Base-by-base conservation (phyloP, 2,113 vertebrate genomes). In the Phyllostomus discolor region DNA sequence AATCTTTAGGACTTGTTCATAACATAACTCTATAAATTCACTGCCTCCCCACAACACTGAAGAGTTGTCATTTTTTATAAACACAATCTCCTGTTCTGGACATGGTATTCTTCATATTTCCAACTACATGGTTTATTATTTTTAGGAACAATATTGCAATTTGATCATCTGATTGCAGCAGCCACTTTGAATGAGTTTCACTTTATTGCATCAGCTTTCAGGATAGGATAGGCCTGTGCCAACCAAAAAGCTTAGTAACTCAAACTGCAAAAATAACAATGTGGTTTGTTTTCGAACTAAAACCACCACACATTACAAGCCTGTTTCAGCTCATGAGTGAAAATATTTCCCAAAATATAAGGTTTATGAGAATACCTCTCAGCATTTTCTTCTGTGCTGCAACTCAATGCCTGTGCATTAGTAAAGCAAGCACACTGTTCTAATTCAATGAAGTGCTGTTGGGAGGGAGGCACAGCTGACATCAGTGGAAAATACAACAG, bases 171-270 rank as follows among this genome's bases (percentile, higher is more conserved):
- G 91, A 86, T 87, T 76, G 62, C 85, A 31, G 35, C 9, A 20
- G 87, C 33, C 50, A 22, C 28, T 66, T 17, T 79, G 54, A 38
- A 1, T 22, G 72, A 76, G 20, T 96, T 97, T 76, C 85, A 50
- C 43, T 75, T 48, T 28, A 76, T 94, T 96, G 88, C 96, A 95
- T 98, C 96, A 97, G 92, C 86, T 80, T 20, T n/a, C 6, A 46
- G 52, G 28, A 1, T 24, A 88, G 54, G 52, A 4, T 3, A 43
- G 64, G 38, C 48, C 76, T 26, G 12, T 33, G 73, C 90, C 95
- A 75, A 69, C 20, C 24, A 50, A 52, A 91, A 85, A 57, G 35
- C 69, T 86, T 66, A 82, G 52, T 43, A 72, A 83, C n/a, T 48
- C 7, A 46, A 67, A 66, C 20, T 59, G 31, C 67, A 83, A 85